These are phyloP conservation scores for Polydrusus cervinus DNA, from an alignment of 2,888 invertebrate genomes.

Conservation along the genomic window DNA sequence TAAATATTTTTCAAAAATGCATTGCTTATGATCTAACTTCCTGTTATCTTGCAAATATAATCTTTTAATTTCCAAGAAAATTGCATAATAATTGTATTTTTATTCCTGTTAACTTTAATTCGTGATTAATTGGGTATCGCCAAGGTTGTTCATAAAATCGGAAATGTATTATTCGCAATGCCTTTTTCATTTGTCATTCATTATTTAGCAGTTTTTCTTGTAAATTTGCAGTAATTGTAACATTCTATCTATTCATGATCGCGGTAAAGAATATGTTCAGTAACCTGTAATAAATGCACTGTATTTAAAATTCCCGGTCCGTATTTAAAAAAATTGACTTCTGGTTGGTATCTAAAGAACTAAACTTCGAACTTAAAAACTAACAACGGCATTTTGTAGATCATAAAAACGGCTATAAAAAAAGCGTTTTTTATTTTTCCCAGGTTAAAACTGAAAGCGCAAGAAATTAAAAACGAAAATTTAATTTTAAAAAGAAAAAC, in stretches of 20 bases:
- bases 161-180: not conserved
- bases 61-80: conserved; percentile 10
- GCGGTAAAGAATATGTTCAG: too few relatives aligned
- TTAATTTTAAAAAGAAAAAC: too few relatives aligned
- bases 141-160: conserved; percentile 15
- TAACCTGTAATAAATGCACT: too few relatives aligned
- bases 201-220: not conserved
- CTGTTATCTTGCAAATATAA: not conserved
- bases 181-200: conserved; percentile 11
- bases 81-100: conserved; percentile 19
- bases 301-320: too few relatives aligned
- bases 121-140: conserved; percentile 5
- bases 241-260: not conserved
- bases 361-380: too few relatives aligned
- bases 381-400: too few relatives aligned
- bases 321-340: too few relatives aligned
- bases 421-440: too few relatives aligned
- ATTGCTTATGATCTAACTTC: conserved; percentile 2
- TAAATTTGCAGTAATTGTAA: not conserved
- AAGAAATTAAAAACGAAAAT: too few relatives aligned
- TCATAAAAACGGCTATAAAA: too few relatives aligned
- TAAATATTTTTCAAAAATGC: not conserved
- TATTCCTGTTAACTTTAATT: conserved; percentile 11
- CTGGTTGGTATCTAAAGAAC: too few relatives aligned
- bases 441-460: too few relatives aligned